phyloP scores from a whole-genome alignment of 2,797 vertebrate genomes.

The Uromys caudimaculatus region DNA sequence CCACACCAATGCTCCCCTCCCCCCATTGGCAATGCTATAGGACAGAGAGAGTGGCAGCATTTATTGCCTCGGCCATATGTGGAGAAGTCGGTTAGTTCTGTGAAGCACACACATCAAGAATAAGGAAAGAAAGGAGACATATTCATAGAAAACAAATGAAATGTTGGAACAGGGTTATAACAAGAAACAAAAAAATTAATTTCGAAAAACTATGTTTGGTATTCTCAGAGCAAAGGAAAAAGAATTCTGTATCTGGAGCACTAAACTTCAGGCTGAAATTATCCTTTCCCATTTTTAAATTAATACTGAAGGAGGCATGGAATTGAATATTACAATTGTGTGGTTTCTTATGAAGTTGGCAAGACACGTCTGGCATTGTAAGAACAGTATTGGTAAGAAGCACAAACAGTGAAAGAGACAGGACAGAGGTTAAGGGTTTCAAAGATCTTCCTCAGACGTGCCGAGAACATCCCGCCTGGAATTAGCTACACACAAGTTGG shows the following conservation, averaged over 20 bases:
- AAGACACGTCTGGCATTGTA: conserved; percentile 26
- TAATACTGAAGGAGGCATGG: neutral
- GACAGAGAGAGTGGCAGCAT: neutral
- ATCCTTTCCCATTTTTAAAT: conserved; percentile 47
- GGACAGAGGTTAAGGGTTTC: conserved; percentile 55
- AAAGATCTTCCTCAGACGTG: conserved; percentile 53
- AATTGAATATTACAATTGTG: neutral
- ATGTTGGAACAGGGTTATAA: neutral
- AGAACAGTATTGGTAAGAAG: conserved; percentile 20
- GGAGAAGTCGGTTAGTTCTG: neutral
- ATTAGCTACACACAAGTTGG: conserved; percentile 22
- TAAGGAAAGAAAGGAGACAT: neutral
- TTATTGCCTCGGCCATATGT: neutral
- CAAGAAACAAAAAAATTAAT: conserved; percentile 6
- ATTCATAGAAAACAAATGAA: conserved; percentile 12
- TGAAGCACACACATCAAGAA: neutral
- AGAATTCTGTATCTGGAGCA: conserved; percentile 21
- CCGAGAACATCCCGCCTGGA: conserved; percentile 56
- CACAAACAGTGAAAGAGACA: conserved; percentile 45
- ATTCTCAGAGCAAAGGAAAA: conserved; percentile 38
- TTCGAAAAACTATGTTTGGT: conserved; percentile 29
- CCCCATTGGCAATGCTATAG: neutral
- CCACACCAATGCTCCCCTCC: neutral
- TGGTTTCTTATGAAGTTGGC: conserved; percentile 52
- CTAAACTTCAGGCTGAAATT: neutral